These are phyloP conservation scores for Pseudococcus longispinus DNA, from an alignment of 2,888 invertebrate genomes.

Conservation along the genomic window DNA sequence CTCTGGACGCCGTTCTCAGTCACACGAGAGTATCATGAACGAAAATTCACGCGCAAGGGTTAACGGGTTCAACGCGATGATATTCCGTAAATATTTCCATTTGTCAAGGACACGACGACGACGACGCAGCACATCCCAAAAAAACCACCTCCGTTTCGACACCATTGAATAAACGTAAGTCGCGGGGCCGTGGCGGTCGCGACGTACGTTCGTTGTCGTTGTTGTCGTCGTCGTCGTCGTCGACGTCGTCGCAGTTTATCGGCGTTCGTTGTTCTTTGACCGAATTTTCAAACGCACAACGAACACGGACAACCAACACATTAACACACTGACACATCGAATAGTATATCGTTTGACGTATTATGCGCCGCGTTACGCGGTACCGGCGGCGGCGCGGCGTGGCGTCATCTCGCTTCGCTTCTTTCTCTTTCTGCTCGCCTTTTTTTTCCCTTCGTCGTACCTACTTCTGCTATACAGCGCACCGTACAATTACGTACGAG, in stretches of 20 bases:
- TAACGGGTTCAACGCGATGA: slow-evolving; percentile 17
- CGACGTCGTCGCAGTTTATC: slow-evolving; percentile 8
- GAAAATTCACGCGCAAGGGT: slow-evolving; percentile 6
- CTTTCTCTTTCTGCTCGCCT: not conserved
- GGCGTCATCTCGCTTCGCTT: not conserved
- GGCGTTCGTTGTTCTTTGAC: slow-evolving; percentile 36
- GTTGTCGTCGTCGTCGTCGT: not conserved
- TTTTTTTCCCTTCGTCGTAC: not conserved
- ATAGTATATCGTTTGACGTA: not conserved
- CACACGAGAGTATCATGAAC: not conserved
- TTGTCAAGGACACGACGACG: slow-evolving; percentile 14
- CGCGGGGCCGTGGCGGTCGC: not conserved
- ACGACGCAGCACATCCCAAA: not conserved
- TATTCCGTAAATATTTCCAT: slow-evolving; percentile 27
- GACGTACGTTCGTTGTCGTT: not conserved
- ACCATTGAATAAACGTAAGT: not conserved
- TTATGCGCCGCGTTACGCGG: not conserved
- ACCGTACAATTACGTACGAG: not conserved
- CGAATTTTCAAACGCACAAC: slow-evolving; percentile 14
- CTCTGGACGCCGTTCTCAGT: not conserved
- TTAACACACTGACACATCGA: not conserved
- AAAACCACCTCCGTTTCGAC: not conserved
- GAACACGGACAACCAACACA: not conserved
- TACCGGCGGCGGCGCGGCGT: not conserved
- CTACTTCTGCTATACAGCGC: not conserved